phyloP scores from a whole-genome alignment of 2,888 invertebrate species.

The Ceratothoa steindachneri region DNA sequence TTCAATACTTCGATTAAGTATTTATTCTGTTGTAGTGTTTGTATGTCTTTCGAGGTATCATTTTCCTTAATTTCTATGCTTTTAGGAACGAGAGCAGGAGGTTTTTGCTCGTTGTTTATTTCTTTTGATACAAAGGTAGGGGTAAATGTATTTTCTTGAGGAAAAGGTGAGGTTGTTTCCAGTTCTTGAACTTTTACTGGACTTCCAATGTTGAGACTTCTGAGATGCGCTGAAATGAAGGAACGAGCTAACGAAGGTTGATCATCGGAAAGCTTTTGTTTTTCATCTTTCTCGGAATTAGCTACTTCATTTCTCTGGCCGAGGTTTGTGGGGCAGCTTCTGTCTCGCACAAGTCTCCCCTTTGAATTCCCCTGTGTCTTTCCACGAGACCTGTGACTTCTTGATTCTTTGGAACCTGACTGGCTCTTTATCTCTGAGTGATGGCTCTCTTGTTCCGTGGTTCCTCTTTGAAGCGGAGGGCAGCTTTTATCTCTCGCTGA shows the following conservation, averaged over 20 bases:
- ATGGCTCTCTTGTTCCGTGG: too few relatives aligned
- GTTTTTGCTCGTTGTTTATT: neutral
- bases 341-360: neutral
- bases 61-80: neutral
- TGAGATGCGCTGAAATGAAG: neutral
- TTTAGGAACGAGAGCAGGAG: neutral
- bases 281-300: neutral
- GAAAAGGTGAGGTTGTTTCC: neutral
- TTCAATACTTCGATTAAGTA: slow-evolving; percentile 33
- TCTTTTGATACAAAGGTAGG: neutral
- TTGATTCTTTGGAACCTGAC: neutral
- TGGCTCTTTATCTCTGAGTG: neutral
- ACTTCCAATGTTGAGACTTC: neutral
- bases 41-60: slow-evolving; percentile 16
- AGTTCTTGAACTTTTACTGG: neutral
- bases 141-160: neutral
- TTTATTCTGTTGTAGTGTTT: slow-evolving; percentile 21
- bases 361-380: neutral
- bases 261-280: neutral
- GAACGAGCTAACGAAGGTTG: neutral
- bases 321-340: neutral
- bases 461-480: neutral
- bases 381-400: neutral
- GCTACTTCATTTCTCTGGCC: neutral
- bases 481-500: neutral